These are phyloP conservation scores for Andrena praecox DNA, from an alignment of 2,888 invertebrate species.

Conservation along the genomic window DNA sequence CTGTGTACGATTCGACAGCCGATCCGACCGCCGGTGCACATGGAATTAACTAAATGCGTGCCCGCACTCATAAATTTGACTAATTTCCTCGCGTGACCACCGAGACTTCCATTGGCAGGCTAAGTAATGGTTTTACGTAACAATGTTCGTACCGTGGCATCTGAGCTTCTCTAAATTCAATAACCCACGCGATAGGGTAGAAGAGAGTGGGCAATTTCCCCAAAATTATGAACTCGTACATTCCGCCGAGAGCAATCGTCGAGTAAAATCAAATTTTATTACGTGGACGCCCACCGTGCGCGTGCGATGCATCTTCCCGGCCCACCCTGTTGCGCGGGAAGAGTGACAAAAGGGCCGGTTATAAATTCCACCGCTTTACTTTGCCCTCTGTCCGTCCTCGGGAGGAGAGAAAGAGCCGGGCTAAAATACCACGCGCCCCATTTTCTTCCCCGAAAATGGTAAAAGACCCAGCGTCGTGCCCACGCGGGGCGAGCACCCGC, in stretches of 20 bases:
- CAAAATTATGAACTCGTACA: neutral
- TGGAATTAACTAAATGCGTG: neutral
- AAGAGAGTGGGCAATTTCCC: no score
- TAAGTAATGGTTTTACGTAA: no score
- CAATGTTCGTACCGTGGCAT: no score
- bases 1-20: neutral
- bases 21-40: neutral
- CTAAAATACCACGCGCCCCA: conserved; percentile 54
- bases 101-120: no score
- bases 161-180: no score
- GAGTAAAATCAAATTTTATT: conserved; percentile 5
- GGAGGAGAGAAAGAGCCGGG: conserved; percentile 4
- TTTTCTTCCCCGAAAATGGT: conserved; percentile 54
- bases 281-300: conserved; percentile 20
- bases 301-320: conserved; percentile 19
- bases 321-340: conserved; percentile 38
- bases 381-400: conserved; percentile 19
- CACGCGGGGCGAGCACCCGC: conserved; percentile 44
- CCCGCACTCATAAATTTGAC: neutral
- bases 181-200: no score
- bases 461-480: conserved; percentile 52
- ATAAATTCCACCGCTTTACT: conserved; percentile 78
- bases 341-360: conserved; percentile 77
- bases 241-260: neutral
- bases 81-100: neutral